phyloP scores from a whole-genome alignment of 2,113 vertebrate genomes.

The Indicator maculatus region DNA sequence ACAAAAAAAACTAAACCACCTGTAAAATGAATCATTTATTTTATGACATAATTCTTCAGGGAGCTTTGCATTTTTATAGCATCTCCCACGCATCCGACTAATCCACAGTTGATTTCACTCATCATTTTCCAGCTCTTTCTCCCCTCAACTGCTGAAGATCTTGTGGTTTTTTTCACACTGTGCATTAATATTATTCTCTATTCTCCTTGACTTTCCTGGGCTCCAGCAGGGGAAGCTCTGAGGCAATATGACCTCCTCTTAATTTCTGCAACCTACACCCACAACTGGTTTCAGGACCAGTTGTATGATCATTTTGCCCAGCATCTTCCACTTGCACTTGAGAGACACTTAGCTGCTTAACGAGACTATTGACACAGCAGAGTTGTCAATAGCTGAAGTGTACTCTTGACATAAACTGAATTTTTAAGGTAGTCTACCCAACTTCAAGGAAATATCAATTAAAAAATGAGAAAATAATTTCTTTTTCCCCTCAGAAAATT shows the following conservation, averaged over 20 bases:
- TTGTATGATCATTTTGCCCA: neutral
- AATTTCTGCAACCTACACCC: neutral
- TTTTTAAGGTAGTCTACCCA: neutral
- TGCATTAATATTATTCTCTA: neutral
- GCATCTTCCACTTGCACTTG: neutral
- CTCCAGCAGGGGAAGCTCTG: neutral
- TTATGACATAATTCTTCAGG: neutral
- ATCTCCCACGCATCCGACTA: neutral
- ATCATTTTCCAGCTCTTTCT: neutral
- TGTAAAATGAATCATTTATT: neutral
- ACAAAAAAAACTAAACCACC: neutral
- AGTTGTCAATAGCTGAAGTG: neutral
- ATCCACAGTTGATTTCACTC: neutral
- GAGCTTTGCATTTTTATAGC: neutral
- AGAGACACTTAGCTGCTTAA: neutral
- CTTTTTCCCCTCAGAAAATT: neutral
- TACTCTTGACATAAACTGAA: neutral
- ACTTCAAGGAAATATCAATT: neutral
- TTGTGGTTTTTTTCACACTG: neutral
- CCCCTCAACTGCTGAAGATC: neutral
- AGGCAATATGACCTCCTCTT: neutral
- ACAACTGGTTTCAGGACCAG: neutral
- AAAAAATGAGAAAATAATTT: neutral
- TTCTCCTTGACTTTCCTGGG: neutral
- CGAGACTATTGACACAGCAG: neutral